A percentile compares a stretch with the other conserved stretches of the same genome.
phyloP scores from a whole-genome alignment of 2,113 vertebrate species.

The Oncorhynchus mykiss region DNA sequence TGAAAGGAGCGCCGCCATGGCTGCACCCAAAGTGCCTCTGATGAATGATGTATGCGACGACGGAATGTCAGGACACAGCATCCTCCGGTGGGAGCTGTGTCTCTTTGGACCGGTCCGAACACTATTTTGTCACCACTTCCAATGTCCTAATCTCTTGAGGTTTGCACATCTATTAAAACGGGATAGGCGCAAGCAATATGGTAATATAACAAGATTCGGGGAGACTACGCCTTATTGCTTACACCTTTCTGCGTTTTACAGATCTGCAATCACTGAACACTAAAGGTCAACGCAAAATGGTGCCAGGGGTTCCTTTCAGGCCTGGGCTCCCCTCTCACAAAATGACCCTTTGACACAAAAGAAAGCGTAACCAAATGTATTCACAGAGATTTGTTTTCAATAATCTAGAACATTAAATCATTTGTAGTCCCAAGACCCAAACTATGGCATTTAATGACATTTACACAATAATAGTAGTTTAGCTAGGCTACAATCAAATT shows the following conservation, averaged over 20 bases:
- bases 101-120: background rate
- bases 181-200: background rate
- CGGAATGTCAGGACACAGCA: constrained; percentile 52
- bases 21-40: constrained; percentile 37
- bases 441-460: too few species aligned
- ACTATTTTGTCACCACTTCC: background rate
- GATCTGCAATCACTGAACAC: background rate
- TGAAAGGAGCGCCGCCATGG: constrained; percentile 82
- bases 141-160: background rate
- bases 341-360: too few species aligned
- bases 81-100: constrained; percentile 23
- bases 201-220: too few species aligned
- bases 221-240: too few species aligned
- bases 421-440: too few species aligned
- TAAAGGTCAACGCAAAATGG: background rate
- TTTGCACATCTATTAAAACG: background rate
- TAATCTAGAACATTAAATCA: too few species aligned
- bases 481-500: too few species aligned
- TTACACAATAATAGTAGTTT: too few species aligned
- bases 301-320: background rate
- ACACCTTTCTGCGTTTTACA: background rate
- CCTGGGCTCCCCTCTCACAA: too few species aligned
- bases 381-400: too few species aligned
- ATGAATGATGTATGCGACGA: constrained; percentile 19
- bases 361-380: too few species aligned